Evolutionary conservation across 2,113 vertebrate genomes (phyloP).

Genomic region (Melospiza georgiana): DNA sequence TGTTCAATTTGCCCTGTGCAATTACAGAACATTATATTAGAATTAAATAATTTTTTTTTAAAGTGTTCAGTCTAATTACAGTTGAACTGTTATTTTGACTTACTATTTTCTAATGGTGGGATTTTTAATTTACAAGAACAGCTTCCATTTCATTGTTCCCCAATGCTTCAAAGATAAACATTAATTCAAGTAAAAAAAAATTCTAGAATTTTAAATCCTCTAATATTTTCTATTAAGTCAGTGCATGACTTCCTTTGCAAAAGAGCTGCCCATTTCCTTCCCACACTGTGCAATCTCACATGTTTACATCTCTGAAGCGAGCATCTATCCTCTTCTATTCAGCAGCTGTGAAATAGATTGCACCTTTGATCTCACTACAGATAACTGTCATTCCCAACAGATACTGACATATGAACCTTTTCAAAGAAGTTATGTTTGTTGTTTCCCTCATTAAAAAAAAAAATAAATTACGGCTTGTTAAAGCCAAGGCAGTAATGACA

Average conservation of each 20-base stretch:
- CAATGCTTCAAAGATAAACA: background rate
- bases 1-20: background rate
- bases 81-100: background rate
- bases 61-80: background rate
- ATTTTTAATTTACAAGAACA: background rate
- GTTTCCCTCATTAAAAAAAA: background rate
- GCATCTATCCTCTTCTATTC: background rate
- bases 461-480: background rate
- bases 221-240: background rate
- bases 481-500: slow-evolving; percentile 1
- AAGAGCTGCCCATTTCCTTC: background rate
- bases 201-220: background rate
- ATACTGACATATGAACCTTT: background rate
- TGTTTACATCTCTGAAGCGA: background rate
- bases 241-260: background rate
- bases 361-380: background rate
- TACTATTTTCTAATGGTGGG: background rate
- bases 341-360: background rate
- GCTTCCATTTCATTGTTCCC: background rate
- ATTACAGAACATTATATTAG: background rate
- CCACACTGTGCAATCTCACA: background rate
- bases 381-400: background rate
- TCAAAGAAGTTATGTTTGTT: background rate
- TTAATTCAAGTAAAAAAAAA: background rate
- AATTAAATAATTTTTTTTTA: background rate